Evolutionary conservation across 2,113 vertebrate genomes (phyloP).

Genomic region (Etia nguti): DNA sequence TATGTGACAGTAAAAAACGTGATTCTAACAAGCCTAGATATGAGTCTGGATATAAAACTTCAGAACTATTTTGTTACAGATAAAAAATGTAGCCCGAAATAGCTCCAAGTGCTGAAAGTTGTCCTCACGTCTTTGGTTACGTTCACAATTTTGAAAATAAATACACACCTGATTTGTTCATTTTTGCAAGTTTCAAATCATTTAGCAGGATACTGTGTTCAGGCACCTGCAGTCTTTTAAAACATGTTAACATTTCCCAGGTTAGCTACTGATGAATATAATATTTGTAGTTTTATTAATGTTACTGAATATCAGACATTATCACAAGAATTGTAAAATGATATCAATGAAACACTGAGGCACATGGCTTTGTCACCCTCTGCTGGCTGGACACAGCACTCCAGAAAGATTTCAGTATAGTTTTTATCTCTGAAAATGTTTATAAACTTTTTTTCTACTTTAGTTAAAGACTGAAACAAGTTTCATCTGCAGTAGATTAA

Average conservation of each 20-base stretch:
- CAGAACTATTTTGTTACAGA: neutral
- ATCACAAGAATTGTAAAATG: neutral
- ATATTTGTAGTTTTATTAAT: neutral
- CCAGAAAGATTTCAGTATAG: neutral
- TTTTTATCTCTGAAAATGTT: neutral
- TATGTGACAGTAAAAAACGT: neutral
- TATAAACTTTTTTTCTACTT: neutral
- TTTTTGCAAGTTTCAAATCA: neutral
- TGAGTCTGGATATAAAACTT: neutral
- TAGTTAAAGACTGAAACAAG: neutral
- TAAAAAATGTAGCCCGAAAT: neutral
- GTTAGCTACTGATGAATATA: neutral
- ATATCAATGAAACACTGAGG: neutral
- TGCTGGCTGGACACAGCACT: neutral
- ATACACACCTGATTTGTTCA: neutral
- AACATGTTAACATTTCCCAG: neutral
- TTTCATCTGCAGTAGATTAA: neutral
- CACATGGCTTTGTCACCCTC: slow-evolving; percentile 3
- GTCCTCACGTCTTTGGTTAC: neutral
- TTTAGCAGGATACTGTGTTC: neutral
- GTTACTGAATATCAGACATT: neutral
- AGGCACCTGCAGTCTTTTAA: neutral
- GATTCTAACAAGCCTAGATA: neutral
- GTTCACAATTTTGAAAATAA: neutral
- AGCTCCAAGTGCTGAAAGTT: neutral